Conservation (phyloP, 2,888 invertebrate species). For the Pollenia amentaria region DNA sequence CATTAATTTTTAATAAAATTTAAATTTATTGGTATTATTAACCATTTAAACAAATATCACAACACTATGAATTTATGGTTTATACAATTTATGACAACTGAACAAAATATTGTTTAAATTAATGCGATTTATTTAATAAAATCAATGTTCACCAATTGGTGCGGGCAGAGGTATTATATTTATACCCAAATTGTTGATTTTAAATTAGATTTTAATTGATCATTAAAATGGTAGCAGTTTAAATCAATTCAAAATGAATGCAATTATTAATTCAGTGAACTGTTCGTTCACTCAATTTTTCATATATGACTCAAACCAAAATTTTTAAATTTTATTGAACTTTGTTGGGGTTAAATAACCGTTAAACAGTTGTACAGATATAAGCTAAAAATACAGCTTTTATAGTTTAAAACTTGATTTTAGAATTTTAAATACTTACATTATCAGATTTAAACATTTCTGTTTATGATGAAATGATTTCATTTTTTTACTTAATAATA, state of each 20-base stretch:
- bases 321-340: too few relatives aligned
- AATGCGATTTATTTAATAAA: conserved; percentile 42
- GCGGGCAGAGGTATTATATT: neutral
- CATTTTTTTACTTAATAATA: too few relatives aligned
- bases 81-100: conserved; percentile 15
- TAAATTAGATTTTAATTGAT: conserved; percentile 26
- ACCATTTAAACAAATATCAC: conserved; percentile 62
- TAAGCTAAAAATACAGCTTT: too few relatives aligned
- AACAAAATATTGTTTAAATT: conserved; percentile 42
- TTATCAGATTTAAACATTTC: too few relatives aligned
- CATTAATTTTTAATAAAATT: conserved; percentile 71
- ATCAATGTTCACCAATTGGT: conserved; percentile 17
- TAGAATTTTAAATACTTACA: too few relatives aligned
- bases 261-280: conserved; percentile 14
- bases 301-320: too few relatives aligned
- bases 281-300: neutral
- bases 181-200: conserved; percentile 13
- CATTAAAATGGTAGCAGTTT: neutral
- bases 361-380: too few relatives aligned
- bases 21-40: conserved; percentile 66
- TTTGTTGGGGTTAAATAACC: too few relatives aligned
- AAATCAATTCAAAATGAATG: conserved; percentile 14
- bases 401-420: too few relatives aligned
- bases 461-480: too few relatives aligned
- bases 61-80: conserved; percentile 54